phyloP scores from a whole-genome alignment of 37 sponge, comb jelly and placozoan genomes.

The Dysidea cf. avara region DNA sequence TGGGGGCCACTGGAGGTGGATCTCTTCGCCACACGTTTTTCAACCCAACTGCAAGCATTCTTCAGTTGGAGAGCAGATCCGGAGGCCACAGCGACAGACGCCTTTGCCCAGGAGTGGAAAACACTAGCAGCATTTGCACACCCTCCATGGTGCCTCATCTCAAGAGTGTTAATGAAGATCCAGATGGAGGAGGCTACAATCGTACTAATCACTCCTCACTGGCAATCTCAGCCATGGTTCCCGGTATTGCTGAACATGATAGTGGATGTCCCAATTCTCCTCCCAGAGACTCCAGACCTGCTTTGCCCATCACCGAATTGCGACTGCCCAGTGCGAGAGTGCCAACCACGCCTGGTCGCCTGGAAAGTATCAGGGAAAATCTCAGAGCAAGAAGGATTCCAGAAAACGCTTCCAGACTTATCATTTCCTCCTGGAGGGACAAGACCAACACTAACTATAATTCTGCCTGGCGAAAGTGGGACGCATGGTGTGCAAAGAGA shows the following conservation, averaged over 20 bases:
- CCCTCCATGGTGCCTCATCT: constrained; percentile 8
- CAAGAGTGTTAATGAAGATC: neutral
- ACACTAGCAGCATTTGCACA: neutral
- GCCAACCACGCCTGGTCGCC: neutral
- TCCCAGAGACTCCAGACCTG: neutral
- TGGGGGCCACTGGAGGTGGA: neutral
- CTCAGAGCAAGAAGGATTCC: neutral
- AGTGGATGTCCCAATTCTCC: neutral
- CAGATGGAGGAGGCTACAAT: neutral
- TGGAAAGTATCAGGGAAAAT: constrained; percentile 8
- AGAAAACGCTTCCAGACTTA: neutral
- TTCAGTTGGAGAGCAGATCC: constrained; percentile 28
- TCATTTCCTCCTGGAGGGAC: neutral
- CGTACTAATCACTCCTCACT: constrained; percentile 4
- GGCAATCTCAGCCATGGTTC: constrained; percentile 15
- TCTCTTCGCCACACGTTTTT: constrained; percentile 26
- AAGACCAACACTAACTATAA: neutral
- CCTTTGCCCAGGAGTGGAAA: constrained; percentile 7
- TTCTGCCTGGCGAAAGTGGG: neutral
- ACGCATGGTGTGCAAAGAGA: constrained; percentile 9
- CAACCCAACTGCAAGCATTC: neutral
- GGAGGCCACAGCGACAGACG: constrained; percentile 11
- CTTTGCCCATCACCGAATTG: neutral
- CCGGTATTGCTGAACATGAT: constrained; percentile 17
- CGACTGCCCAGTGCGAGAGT: neutral